Base-by-base conservation (phyloP, 2,113 vertebrate species). In the Pandion haliaetus region DNA sequence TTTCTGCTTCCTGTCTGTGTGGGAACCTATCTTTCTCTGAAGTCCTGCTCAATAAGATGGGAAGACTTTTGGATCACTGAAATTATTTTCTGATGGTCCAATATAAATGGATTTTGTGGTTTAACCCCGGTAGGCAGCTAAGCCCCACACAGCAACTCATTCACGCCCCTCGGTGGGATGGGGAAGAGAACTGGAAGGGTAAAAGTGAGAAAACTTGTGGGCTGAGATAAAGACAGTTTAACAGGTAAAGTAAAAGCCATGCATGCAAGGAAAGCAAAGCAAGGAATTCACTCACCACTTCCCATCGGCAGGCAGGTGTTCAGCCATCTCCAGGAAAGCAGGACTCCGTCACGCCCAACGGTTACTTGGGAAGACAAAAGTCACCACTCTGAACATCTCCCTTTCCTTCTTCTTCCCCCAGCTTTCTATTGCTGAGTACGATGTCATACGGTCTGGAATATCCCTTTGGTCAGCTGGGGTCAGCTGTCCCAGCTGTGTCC, bases 331-430 rank as follows among this genome's bases (percentile, higher is more conserved):
- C 31, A 79, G 55, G 42, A 79, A 45, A 78, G 3, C 11, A 14
- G 17, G 25, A 17, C 9, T 70, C 24, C 34, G 29, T 23, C 38
- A 54, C 1, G 0, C 1, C 0, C 49, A 50, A 57, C 0, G 0
- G 14, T 23, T 19, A 12, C 21, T 24, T 49, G 12, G 17, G 21
- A 78, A 71, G 26, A 52, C 14, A 26, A 52, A 52, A 2, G 14
- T 5, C 50, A 52, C 26, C 25, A 26, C 50, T 15, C 50, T 16
- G 50, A 52, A 52, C 25, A 52, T 26, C n/a, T n/a, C n/a, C n/a
- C n/a, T n/a, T n/a, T n/a, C n/a, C n/a, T n/a, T n/a, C n/a, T n/a
- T n/a, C n/a, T n/a, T 50, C 8, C 50, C 8, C 25, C 9, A 4
- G 50, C 50, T 52, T 52, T 52, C 15, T 26, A 52, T 52, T 52